phyloP scores from a whole-genome alignment of 2,888 invertebrate genomes.

The Dolichopus griseipennis region DNA sequence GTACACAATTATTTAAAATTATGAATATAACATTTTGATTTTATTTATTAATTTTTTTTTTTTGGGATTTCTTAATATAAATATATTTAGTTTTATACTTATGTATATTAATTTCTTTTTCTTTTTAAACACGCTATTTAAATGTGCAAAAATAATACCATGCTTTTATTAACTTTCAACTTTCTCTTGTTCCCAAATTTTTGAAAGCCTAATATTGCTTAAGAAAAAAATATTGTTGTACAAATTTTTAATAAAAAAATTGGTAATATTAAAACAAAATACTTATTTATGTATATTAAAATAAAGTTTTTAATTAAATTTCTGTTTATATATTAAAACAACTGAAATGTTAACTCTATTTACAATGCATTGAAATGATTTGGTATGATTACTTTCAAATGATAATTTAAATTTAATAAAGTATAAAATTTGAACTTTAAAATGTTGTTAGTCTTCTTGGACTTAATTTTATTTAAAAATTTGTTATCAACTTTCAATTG shows the following conservation, averaged over 20 bases:
- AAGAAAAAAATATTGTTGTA: slow-evolving; percentile 4
- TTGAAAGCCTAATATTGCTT: neutral
- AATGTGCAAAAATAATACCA: neutral
- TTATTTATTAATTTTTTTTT: neutral
- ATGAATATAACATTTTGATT: slow-evolving; percentile 1
- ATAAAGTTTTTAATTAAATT: too few relatives aligned
- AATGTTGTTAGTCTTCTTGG: neutral
- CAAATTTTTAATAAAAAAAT: neutral
- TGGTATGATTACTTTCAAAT: neutral
- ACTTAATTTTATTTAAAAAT: neutral
- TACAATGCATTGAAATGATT: neutral
- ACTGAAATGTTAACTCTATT: neutral
- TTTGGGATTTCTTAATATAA: too few relatives aligned
- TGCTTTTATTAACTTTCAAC: neutral
- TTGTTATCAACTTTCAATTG: slow-evolving; percentile 1
- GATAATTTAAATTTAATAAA: neutral
- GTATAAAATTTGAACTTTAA: slow-evolving; percentile 3
- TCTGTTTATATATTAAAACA: too few relatives aligned
- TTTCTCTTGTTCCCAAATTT: neutral
- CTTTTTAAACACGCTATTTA: neutral
- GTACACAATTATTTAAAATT: neutral
- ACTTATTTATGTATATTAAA: too few relatives aligned
- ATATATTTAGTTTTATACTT: too few relatives aligned
- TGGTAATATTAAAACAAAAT: too few relatives aligned
- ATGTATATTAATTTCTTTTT: neutral